phyloP scores from a whole-genome alignment of 2,113 vertebrate species.

The Nycticorax nycticorax region DNA sequence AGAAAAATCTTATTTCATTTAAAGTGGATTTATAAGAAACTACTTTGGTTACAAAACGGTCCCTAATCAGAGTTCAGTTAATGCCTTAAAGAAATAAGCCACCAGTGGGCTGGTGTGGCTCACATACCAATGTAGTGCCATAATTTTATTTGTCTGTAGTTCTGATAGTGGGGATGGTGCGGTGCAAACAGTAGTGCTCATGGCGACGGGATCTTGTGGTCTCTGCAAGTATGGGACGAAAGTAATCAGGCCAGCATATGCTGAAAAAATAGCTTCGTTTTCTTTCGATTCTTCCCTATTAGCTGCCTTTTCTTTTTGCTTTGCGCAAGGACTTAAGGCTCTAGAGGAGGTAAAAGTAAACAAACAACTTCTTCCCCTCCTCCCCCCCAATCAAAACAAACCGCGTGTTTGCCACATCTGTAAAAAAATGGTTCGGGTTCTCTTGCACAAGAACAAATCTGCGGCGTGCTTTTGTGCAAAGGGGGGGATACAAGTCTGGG shows the following conservation, averaged over 20 bases:
- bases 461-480: neutral
- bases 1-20: neutral
- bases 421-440: neutral
- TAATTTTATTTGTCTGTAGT: neutral
- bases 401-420: neutral
- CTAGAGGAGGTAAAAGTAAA: slow-evolving; percentile 39
- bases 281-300: neutral
- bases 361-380: neutral
- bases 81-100: neutral
- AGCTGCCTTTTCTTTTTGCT: neutral
- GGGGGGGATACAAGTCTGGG: neutral
- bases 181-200: neutral
- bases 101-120: neutral
- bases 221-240: neutral
- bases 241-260: neutral
- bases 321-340: neutral
- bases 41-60: neutral
- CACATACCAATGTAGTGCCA: neutral
- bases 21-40: slow-evolving; percentile 2
- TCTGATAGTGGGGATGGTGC: neutral
- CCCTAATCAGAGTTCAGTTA: neutral
- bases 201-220: neutral
- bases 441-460: neutral
- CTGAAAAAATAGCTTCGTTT: neutral
- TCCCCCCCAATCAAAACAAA: neutral